Evolutionary conservation across 2,888 invertebrate genomes (phyloP), one percentile per base, ranked within the genome.

Genomic region (Lucinisca nassula): DNA sequence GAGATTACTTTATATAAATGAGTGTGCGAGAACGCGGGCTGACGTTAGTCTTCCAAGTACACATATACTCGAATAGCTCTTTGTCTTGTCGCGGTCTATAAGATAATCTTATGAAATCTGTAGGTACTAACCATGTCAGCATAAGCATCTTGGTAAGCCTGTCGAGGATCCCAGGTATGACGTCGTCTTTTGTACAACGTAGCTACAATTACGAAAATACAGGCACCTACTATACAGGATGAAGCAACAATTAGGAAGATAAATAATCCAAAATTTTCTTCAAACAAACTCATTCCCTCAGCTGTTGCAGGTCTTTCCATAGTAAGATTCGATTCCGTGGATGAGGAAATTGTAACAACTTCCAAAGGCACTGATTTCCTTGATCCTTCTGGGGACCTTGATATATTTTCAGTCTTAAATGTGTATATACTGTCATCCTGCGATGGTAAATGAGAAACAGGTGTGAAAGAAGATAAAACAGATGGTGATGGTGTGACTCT

Each of bases 121-220:
- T n/a, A n/a, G n/a, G n/a, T 51, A 61, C 78, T 75, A 51, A 89
- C 87, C 74, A 84, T 72, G 67, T 87, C 85, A 10, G 82, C 76
- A 58, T 88, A 90, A n/a, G 85, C 85, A 77, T 90, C 87, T 40
- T 88, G 82, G 37, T 82, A 74, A 8, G 80, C 83, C 84, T 79
- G 85, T 4, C 37, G 30, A 12, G 87, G 88, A n/a, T 81, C 76
- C 90, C 89, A 90, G 10, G 85, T 83, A 24, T 89, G 40, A 12
- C 88, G 79, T 14, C 55, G 55, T 51, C 80, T 72, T 45, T 79
- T 80, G 67, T 89, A 87, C 37, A 79, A 55, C 24, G 32, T 67
- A 1, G 24, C 67, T 12, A 49, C 32, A 27, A 75, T 8, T 0
- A 32, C 45, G n/a, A 45, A 67, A 3, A 32, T 21, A 17, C 67